Base-by-base conservation (phyloP, 1,140 invertebrate genomes). In the Hesperophylax magnus region DNA sequence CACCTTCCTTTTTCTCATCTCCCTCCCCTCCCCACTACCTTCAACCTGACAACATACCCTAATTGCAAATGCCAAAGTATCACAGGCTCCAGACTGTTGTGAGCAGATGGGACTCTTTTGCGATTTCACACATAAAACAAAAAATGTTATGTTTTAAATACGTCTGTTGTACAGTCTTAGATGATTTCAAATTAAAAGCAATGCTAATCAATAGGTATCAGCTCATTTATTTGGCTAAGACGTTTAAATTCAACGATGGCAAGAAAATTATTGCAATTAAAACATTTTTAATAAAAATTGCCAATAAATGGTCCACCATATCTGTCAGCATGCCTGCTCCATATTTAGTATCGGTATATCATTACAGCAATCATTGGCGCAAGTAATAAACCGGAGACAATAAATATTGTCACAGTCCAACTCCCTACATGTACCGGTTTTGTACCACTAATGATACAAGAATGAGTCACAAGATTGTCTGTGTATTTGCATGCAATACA, bases 331-430 rank as follows among this genome's bases (percentile, higher is more conserved):
- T 22, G 77, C 56, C 39, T 58, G 71, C 53, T 54, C 77, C 77
- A 39, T 52, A 53, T 67, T 78, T 60, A 54, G 61, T 67, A 67
- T 78, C 77, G 22, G 31, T 54, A 54, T 67, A 67, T 78, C 60
- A 78, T 78, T 78, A 67, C 77, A 54, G 63, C 77, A 78, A 78
- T 78, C 77, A 78, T 61, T 39, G 77, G 47, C 27, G 54, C 47
- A 47, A 67, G 56, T 77, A 60, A 31, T 56, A 53, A 67, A 56
- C 61, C 60, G 77, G 47, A 22, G 61, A 78, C 56, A 78, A 78
- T 78, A 78, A 78, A 78, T 78, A 78, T 78, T 67, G 63, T 75
- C 71, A 60, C 63, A 78, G 61, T 77, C 63, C 77, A 54, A 67
- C 60, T 78, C 60, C 77, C 22, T 67, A 67, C 77, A 65, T 67